phyloP scores from a whole-genome alignment of 2,797 vertebrate genomes.

The Cyclura pinguis region DNA sequence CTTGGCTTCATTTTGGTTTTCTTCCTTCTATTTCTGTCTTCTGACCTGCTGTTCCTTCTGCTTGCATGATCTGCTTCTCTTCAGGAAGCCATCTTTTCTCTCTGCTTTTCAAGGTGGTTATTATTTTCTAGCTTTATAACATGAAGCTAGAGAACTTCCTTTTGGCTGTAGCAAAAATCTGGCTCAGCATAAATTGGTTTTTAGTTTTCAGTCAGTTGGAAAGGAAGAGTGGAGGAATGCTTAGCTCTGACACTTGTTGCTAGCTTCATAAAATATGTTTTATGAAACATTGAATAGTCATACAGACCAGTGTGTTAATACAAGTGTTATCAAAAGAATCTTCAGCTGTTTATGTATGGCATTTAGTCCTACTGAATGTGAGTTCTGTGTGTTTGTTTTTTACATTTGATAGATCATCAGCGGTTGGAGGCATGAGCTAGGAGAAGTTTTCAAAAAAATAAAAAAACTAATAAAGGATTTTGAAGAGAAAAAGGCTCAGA shows the following conservation, averaged over 20 bases:
- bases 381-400: background rate
- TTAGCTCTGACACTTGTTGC: background rate
- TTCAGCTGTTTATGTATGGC: conserved; percentile 5
- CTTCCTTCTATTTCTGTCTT: background rate
- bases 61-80: background rate
- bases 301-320: background rate
- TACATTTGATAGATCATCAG: conserved; percentile 67
- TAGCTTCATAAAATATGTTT: background rate
- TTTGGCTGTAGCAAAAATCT: background rate
- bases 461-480: background rate
- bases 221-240: background rate
- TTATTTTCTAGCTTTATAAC: background rate
- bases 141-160: background rate
- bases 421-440: conserved; percentile 59
- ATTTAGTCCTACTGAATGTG: background rate
- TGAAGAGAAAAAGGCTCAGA: conserved; percentile 35
- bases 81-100: background rate
- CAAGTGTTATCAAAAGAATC: background rate
- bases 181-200: background rate
- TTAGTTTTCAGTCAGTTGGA: background rate
- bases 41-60: background rate
- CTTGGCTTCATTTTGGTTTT: background rate
- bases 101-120: background rate
- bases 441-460: conserved; percentile 42
- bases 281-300: background rate